phyloP scores from a whole-genome alignment of 2,797 vertebrate genomes.

The Threskiornis aethiopicus region DNA sequence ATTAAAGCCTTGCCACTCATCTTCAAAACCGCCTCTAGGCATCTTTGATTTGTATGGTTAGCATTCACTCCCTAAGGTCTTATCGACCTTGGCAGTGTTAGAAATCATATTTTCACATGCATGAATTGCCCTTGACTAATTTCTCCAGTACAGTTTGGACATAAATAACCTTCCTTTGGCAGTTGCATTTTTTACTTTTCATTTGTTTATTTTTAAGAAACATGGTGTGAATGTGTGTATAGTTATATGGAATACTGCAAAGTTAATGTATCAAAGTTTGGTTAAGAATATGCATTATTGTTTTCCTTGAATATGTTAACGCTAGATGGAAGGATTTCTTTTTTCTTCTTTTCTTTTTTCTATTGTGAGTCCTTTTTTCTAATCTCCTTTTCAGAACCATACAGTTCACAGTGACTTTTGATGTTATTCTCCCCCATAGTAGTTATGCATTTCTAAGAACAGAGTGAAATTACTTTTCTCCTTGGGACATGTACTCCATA shows the following conservation, averaged over 20 bases:
- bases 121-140: constrained; percentile 30
- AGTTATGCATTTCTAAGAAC: neutral
- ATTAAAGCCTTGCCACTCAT: neutral
- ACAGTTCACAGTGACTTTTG: neutral
- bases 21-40: neutral
- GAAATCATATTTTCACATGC: constrained; percentile 58
- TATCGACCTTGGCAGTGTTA: constrained; percentile 3
- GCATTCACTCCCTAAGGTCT: constrained; percentile 33
- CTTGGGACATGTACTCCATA: neutral
- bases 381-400: neutral
- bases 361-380: neutral
- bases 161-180: constrained; percentile 12
- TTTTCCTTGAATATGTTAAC: neutral
- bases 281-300: neutral
- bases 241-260: neutral
- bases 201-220: neutral
- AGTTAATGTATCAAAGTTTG: neutral
- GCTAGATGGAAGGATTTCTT: neutral
- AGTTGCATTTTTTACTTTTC: neutral
- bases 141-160: neutral
- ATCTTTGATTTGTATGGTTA: constrained; percentile 29
- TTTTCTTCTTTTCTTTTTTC: neutral
- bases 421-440: neutral
- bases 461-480: neutral
- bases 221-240: neutral